Base-by-base conservation (phyloP, 2,113 vertebrate genomes). In the Zosterops japonicus region DNA sequence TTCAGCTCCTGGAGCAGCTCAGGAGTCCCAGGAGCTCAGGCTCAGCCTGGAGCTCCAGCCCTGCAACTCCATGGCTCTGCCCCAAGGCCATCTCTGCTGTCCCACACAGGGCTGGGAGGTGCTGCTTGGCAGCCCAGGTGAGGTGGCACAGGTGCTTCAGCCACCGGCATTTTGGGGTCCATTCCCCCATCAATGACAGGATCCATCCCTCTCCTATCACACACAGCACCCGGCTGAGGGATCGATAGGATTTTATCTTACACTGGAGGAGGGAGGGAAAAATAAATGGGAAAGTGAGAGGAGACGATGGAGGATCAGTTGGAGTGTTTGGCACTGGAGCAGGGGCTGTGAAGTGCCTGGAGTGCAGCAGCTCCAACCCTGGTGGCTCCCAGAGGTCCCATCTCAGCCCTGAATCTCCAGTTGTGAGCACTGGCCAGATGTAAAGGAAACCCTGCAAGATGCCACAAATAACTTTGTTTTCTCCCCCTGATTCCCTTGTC, bases 101-200 rank as follows among this genome's bases (percentile, higher is more conserved):
- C 39, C 69, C 21, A 1, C 18, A 2, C 21, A 8, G 52, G 29
- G 42, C 33, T 16, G 39, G 57, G 14, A 61, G 36, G 11, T 14
- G 77, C 57, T 74, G 55, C 55, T 19, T 41, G n/a, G 8, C 29
- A 31, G 7, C 55, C 55, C 84, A 46, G 33, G 14, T 2, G 52
- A n/a, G 35, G 13, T 3, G 33, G 28, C 6, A 3, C 47, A 9
- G 39, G 9, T 1, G 2, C 36, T 49, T 12, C 44, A 21, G 47
- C 25, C 4, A 0, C 64, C 41, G 59, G 52, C 25, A 6, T 55
- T 64, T 55, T 0, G 2, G 72, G 68, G 9, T 72, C 57, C 55
- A 27, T 50, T 67, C 67, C n/a, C 22, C 57, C 35, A 12, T 4
- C 46, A 0, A 0, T 0, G 31, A 3, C 52, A 24, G 47, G 36